Evolutionary conservation across 1,140 invertebrate species (phyloP).

Genomic region (Drosophila equinoxialis): DNA sequence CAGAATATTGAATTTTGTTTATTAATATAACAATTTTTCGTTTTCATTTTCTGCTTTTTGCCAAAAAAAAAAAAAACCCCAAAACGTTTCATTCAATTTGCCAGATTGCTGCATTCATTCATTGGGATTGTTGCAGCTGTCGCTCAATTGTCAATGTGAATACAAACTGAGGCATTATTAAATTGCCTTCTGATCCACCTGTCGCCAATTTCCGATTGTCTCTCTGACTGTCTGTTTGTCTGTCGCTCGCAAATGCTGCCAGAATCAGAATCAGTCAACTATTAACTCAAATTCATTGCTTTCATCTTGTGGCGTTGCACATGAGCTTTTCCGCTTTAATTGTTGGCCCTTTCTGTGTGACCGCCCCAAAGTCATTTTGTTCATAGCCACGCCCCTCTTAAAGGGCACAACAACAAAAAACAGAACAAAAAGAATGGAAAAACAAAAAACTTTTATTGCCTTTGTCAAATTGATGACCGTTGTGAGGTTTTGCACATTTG

Average conservation of each 20-base stretch:
- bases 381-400: slow-evolving; percentile 26
- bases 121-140: slow-evolving; percentile 46
- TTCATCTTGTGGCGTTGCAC: slow-evolving; percentile 18
- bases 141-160: slow-evolving; percentile 49
- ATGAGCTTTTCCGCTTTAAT: slow-evolving; percentile 58
- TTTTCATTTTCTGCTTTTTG: neutral
- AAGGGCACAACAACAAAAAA: neutral
- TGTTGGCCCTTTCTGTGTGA: slow-evolving; percentile 41
- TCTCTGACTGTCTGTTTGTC: slow-evolving; percentile 14
- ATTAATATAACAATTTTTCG: neutral
- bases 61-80: neutral
- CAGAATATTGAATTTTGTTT: neutral
- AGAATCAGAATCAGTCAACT: slow-evolving; percentile 47
- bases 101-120: slow-evolving; percentile 20
- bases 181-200: slow-evolving; percentile 66
- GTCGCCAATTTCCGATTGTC: slow-evolving; percentile 48
- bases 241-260: slow-evolving; percentile 53
- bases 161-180: slow-evolving; percentile 55
- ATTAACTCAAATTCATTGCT: slow-evolving; percentile 26
- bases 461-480: slow-evolving; percentile 47
- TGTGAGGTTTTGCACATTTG: slow-evolving; percentile 37
- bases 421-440: neutral
- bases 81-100: slow-evolving; percentile 16
- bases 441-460: slow-evolving; percentile 23
- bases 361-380: slow-evolving; percentile 40